These are phyloP conservation scores for Aplocera efformata DNA, from an alignment of 2,888 invertebrate species.

Conservation along the genomic window DNA sequence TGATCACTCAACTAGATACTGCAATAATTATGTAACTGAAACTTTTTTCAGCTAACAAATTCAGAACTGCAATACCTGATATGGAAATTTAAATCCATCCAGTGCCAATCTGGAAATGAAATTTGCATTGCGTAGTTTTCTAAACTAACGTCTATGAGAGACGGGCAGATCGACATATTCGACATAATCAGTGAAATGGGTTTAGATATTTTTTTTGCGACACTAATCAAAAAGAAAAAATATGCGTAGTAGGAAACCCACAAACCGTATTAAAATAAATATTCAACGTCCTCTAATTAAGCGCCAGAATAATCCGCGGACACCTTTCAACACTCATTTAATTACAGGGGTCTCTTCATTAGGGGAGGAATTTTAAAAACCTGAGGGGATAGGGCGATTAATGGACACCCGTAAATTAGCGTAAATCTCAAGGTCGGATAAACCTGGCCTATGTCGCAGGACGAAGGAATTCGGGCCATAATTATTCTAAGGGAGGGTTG, in stretches of 20 bases:
- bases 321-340: conserved; percentile 43
- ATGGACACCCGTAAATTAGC: conserved; percentile 36
- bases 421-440: conserved; percentile 51
- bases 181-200: too few relatives aligned
- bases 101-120: too few relatives aligned
- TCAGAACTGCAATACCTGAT: too few relatives aligned
- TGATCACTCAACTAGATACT: too few relatives aligned
- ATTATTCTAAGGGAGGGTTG: conserved; percentile 38
- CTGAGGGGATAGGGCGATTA: conserved; percentile 29
- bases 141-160: too few relatives aligned
- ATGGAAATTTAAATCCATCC: too few relatives aligned
- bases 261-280: conserved; percentile 29
- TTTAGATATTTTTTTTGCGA: too few relatives aligned
- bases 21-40: too few relatives aligned
- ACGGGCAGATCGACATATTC: too few relatives aligned
- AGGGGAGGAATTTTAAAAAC: conserved; percentile 46
- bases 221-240: conserved; percentile 5
- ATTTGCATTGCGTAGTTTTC: too few relatives aligned
- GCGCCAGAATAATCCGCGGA: conserved; percentile 35
- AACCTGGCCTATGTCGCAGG: conserved; percentile 32
- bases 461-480: conserved; percentile 42
- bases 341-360: conserved; percentile 42
- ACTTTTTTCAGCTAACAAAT: too few relatives aligned
- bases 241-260: conserved; percentile 6
- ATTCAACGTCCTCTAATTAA: conserved; percentile 43